A percentile compares a stretch with the other conserved stretches of the same genome.
phyloP scores from a whole-genome alignment of 2,797 vertebrate genomes.

The Rousettus madagascariensis region DNA sequence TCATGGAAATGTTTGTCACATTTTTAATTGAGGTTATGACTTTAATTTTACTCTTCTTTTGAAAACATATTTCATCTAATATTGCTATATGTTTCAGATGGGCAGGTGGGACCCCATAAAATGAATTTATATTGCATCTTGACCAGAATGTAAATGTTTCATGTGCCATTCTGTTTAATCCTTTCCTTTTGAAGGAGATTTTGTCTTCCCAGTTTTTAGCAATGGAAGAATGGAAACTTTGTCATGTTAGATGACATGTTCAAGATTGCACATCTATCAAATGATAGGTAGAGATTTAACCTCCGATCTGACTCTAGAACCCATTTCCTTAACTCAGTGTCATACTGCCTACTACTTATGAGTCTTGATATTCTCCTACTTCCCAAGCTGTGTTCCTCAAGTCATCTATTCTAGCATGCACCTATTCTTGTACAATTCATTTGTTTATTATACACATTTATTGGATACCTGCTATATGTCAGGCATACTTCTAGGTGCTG shows the following conservation, averaged over 20 bases:
- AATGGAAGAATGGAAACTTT: neutral
- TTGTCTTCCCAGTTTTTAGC: neutral
- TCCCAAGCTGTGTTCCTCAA: neutral
- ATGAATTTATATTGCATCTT: neutral
- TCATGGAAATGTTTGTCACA: neutral
- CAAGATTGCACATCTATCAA: neutral
- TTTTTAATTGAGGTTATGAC: neutral
- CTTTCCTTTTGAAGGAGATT: neutral
- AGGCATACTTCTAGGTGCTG: neutral
- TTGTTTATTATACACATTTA: neutral
- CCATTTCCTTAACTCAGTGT: neutral
- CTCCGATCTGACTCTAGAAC: neutral
- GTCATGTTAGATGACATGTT: neutral
- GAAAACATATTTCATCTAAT: neutral
- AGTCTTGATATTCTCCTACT: neutral
- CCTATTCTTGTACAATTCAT: neutral
- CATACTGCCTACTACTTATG: neutral
- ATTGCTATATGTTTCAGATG: neutral
- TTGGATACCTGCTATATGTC: neutral
- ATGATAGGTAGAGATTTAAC: neutral
- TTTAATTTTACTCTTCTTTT: neutral
- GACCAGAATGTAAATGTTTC: neutral
- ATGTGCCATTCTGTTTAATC: neutral
- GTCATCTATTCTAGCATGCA: neutral
- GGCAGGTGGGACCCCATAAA: neutral